phyloP scores from a whole-genome alignment of 1,140 invertebrate genomes.

The Dinoponera quadriceps region DNA sequence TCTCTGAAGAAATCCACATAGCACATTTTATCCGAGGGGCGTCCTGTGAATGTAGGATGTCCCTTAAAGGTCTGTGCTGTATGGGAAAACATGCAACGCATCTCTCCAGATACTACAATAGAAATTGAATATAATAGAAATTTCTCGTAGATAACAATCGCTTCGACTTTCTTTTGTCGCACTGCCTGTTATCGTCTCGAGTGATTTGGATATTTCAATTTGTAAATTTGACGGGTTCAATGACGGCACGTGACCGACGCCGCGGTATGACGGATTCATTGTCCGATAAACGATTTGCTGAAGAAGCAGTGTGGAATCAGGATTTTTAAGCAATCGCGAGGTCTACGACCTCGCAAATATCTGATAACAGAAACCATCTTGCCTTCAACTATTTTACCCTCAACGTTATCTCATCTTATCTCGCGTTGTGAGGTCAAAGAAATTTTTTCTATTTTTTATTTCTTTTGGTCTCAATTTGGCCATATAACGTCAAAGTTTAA shows the following conservation, averaged over 20 bases:
- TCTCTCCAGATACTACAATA: not conserved
- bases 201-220: slow-evolving; percentile 2
- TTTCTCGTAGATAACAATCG: no score
- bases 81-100: not conserved
- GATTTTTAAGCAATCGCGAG: slow-evolving; percentile 49
- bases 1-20: no score
- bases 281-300: slow-evolving; percentile 52
- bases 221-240: slow-evolving; percentile 26
- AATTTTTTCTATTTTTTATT: no score
- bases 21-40: no score
- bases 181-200: not conserved
- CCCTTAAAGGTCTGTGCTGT: no score
- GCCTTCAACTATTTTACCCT: no score
- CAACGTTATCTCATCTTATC: no score
- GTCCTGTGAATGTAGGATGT: no score
- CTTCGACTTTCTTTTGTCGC: not conserved
- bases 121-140: not conserved
- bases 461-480: no score
- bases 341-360: slow-evolving; percentile 42
- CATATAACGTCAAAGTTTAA: no score
- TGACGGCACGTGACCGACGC: not conserved
- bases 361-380: not conserved
- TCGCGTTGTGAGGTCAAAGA: no score
- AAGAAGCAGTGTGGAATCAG: slow-evolving; percentile 39
- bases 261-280: slow-evolving; percentile 21